These are phyloP conservation scores for Sebastes baramenuke DNA, from an alignment of 2,797 vertebrate species.

Conservation along the genomic window DNA sequence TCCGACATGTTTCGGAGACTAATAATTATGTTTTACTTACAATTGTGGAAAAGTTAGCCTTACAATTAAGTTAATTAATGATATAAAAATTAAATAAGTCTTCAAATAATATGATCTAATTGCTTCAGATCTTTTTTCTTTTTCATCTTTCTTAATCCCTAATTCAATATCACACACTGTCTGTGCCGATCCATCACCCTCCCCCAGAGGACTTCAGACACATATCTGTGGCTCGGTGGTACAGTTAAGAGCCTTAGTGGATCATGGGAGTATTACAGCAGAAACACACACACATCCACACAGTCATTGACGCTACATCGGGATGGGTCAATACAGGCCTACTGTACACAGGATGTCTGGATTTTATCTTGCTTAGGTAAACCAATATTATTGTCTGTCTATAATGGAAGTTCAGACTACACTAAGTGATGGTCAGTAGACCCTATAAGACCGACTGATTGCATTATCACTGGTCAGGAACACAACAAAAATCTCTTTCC, in stretches of 20 bases:
- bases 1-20: neutral
- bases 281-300: neutral
- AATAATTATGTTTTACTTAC: neutral
- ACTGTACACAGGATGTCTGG: neutral
- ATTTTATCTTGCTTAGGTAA: neutral
- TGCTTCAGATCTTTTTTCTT: neutral
- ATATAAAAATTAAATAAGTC: neutral
- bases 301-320: neutral
- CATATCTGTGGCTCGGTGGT: constrained; percentile 7
- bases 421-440: neutral
- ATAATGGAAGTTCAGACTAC: neutral
- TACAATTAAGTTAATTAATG: neutral
- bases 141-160: neutral
- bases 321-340: neutral
- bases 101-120: neutral
- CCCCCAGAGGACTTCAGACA: neutral
- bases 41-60: neutral
- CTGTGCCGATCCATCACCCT: neutral
- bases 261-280: constrained; percentile 37
- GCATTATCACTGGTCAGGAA: neutral
- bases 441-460: neutral
- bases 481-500: neutral
- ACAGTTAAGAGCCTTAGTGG: constrained; percentile 38
- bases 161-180: neutral
- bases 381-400: neutral